These are phyloP conservation scores for Amblyornis subalaris DNA, from an alignment of 2,113 vertebrate species.

Conservation along the genomic window DNA sequence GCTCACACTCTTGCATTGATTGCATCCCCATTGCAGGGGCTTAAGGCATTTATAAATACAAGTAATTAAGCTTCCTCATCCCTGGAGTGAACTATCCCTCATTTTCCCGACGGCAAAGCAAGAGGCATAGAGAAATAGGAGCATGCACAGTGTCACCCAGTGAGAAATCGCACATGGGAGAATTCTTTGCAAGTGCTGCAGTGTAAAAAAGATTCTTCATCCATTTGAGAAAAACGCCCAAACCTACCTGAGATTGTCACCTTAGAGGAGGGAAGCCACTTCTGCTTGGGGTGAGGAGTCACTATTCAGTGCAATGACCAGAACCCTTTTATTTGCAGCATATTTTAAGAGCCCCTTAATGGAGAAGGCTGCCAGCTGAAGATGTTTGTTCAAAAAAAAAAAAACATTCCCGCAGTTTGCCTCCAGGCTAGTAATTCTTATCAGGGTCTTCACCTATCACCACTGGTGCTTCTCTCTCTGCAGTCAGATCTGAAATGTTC, in stretches of 20 bases:
- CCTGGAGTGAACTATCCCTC: neutral
- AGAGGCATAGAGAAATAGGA: neutral
- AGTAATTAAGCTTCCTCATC: neutral
- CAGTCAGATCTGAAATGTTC: neutral
- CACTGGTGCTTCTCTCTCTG: neutral
- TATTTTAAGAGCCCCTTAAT: neutral
- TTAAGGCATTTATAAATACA: neutral
- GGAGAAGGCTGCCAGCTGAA: neutral
- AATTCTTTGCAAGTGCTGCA: neutral
- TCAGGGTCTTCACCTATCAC: neutral
- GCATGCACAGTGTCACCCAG: rapidly evolving
- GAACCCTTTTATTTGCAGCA: neutral
- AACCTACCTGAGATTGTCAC: neutral
- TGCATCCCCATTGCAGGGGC: neutral
- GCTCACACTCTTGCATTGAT: too few relatives aligned
- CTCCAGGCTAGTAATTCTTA: neutral
- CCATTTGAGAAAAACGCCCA: neutral
- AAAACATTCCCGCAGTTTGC: neutral
- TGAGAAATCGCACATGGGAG: neutral
- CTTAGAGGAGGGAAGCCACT: neutral
- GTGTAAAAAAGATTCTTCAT: neutral
- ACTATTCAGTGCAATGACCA: neutral
- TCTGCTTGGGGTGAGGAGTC: neutral
- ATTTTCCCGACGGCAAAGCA: neutral
- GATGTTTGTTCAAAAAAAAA: neutral